Conservation (phyloP, 2,113 vertebrate genomes). For the Platichthys flesus region DNA sequence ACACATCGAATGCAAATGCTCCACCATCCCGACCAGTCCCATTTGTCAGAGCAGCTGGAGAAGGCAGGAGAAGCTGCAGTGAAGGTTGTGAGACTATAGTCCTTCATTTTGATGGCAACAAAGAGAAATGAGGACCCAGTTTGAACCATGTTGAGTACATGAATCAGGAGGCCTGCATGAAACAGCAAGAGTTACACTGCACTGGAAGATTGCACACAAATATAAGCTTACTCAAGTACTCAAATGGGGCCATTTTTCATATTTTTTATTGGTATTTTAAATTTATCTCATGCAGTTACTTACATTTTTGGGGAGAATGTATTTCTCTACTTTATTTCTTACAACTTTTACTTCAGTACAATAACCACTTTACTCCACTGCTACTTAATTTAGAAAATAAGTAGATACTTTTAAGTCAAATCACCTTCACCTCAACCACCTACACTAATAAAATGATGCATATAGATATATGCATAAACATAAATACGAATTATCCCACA, state of each 20-base stretch:
- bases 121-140: constrained; percentile 33
- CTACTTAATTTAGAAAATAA: neutral
- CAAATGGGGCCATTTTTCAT: neutral
- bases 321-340: neutral
- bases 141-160: constrained; percentile 42
- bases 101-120: constrained; percentile 48
- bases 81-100: constrained; percentile 43
- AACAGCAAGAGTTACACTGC: neutral
- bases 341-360: neutral
- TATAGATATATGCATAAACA: neutral
- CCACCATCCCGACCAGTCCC: constrained; percentile 16
- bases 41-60: constrained; percentile 49
- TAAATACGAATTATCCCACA: neutral
- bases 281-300: too few relatives aligned
- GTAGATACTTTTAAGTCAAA: neutral
- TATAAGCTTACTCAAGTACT: too few relatives aligned
- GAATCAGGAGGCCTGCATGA: constrained; percentile 19
- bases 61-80: constrained; percentile 35
- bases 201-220: too few relatives aligned
- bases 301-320: too few relatives aligned
- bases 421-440: neutral
- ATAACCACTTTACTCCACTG: neutral
- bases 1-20: constrained; percentile 67
- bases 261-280: too few relatives aligned
- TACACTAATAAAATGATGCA: neutral